Evolutionary conservation across 2,113 vertebrate genomes (phyloP).

Genomic region (Oriolus oriolus): DNA sequence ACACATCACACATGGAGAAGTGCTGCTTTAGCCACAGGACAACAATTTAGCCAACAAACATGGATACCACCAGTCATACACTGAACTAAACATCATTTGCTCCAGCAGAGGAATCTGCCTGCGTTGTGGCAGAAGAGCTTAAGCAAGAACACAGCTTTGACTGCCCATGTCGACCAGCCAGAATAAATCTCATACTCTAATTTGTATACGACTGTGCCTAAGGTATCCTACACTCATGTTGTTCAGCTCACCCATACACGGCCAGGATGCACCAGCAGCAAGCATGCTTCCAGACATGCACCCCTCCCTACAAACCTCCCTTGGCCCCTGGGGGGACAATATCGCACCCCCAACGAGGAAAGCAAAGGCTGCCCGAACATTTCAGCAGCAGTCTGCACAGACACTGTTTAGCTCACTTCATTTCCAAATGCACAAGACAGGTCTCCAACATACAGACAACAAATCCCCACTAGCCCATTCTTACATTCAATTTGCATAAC

Average conservation of each 20-base stretch:
- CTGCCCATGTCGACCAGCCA: neutral
- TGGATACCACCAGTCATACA: accelerated
- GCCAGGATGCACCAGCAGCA: neutral
- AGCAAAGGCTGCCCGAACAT: neutral
- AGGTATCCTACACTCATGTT: neutral
- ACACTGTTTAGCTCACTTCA: neutral
- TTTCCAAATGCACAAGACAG: neutral
- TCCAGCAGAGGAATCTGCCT: neutral
- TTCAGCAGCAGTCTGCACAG: neutral
- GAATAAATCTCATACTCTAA: neutral
- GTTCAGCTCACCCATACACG: neutral
- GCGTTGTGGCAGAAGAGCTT: neutral
- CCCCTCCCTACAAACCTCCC: neutral
- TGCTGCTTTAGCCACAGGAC: neutral
- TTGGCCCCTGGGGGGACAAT: accelerated
- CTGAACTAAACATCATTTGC: neutral
- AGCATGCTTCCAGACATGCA: neutral
- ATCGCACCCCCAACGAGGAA: neutral
- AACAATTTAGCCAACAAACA: neutral
- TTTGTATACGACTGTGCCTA: neutral
- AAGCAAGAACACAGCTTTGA: neutral
- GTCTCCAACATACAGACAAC: neutral
- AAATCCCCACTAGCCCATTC: conserved; percentile 5
- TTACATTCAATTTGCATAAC: conserved; percentile 33
- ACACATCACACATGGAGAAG: neutral